Conservation (phyloP, 2,888 invertebrate genomes). For the Apamea anceps region DNA sequence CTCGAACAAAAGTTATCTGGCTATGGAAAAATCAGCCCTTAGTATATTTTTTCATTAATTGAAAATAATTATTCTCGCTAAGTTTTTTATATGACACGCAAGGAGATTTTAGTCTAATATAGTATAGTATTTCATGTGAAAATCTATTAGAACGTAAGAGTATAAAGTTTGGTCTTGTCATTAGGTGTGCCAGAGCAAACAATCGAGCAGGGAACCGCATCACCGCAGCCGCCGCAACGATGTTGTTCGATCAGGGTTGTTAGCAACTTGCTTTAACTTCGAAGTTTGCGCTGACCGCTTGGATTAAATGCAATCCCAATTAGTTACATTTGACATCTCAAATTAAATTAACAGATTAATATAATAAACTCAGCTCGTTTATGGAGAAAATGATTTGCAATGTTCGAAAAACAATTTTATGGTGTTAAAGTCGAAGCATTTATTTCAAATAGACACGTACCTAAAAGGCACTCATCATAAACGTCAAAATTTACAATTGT, state of each 20-base stretch:
- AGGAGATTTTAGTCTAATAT: not conserved
- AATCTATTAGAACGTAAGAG: not conserved
- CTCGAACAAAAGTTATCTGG: too few species aligned
- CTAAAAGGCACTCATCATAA: too few species aligned
- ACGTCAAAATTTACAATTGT: too few species aligned
- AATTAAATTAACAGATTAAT: not conserved
- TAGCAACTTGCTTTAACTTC: not conserved
- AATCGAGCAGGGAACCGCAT: not conserved
- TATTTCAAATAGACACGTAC: too few species aligned
- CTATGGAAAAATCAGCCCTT: too few species aligned
- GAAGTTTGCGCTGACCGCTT: conserved; percentile 1
- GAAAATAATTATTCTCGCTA: not conserved
- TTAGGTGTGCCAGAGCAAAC: not conserved
- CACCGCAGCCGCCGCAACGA: not conserved
- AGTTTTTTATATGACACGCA: not conserved
- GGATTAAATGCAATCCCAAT: not conserved
- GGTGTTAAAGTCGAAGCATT: too few species aligned
- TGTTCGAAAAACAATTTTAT: not conserved
- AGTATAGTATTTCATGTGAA: not conserved
- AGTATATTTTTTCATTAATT: not conserved
- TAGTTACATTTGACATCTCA: not conserved
- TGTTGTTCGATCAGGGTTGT: not conserved
- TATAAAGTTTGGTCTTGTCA: not conserved
- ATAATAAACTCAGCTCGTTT: not conserved
- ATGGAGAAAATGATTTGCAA: not conserved